phyloP scores from a whole-genome alignment of 2,888 invertebrate species.

The Drosophila subsilvestris region DNA sequence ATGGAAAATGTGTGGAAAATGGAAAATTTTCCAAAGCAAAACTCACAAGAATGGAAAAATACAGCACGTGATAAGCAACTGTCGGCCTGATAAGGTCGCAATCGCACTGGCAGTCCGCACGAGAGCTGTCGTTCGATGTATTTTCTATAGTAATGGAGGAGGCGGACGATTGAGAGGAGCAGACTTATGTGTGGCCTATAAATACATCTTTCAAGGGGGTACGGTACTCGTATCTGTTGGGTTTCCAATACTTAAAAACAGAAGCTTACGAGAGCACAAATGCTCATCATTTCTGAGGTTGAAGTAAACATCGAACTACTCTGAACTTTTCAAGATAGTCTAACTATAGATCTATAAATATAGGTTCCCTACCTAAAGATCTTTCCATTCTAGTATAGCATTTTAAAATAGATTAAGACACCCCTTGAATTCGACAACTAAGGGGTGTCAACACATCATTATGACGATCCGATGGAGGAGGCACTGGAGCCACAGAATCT shows the following conservation, averaged over 20 bases:
- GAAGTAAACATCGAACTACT: too few species aligned
- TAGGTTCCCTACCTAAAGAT: too few species aligned
- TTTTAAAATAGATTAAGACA: too few species aligned
- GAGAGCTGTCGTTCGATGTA: constrained; percentile 25
- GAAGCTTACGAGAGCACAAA: constrained; percentile 54
- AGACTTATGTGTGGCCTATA: constrained; percentile 20
- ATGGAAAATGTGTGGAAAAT: constrained; percentile 5
- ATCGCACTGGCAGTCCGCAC: constrained; percentile 21
- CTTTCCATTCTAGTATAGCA: too few species aligned
- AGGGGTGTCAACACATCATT: constrained; percentile 6
- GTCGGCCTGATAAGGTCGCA: constrained; percentile 48
- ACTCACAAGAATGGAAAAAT: constrained; percentile 68
- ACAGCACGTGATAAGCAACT: constrained; percentile 73
- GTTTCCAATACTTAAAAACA: constrained; percentile 42
- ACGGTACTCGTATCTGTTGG: constrained; percentile 19
- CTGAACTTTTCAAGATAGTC: too few species aligned
- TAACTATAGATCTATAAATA: too few species aligned
- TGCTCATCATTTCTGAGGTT: too few species aligned
- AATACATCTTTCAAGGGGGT: constrained; percentile 34
- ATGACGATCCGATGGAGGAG: constrained; percentile 33
- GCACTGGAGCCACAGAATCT: constrained; percentile 6
- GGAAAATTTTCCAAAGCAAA: constrained; percentile 60
- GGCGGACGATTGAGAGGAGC: not conserved
- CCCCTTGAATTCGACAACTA: not conserved
- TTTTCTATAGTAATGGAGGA: not conserved